Evolutionary conservation across 1,140 invertebrate genomes (phyloP).

Genomic region (Ganaspis sp.): DNA sequence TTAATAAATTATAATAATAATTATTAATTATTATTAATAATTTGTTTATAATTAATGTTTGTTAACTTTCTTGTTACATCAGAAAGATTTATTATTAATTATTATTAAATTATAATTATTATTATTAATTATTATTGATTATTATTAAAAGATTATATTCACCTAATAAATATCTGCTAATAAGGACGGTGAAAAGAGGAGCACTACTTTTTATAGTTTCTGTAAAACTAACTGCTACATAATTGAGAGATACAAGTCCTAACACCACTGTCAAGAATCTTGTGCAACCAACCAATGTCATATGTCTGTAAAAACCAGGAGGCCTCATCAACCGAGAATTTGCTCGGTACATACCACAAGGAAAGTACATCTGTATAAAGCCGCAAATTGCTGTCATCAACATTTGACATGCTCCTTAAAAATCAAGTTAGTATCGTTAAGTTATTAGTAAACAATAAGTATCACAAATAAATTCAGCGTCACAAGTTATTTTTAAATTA

Average conservation of each 20-base stretch:
- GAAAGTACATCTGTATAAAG: slow-evolving; percentile 86
- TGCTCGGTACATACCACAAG: slow-evolving; percentile 84
- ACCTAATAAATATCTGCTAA: slow-evolving; percentile 84
- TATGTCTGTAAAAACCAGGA: slow-evolving; percentile 85
- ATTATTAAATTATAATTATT: slow-evolving; percentile 10
- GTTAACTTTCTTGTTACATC: too few species aligned
- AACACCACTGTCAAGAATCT: slow-evolving; percentile 87
- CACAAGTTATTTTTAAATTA: too few species aligned
- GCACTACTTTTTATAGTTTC: slow-evolving; percentile 92
- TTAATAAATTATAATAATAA: too few species aligned
- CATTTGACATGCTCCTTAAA: slow-evolving; percentile 84
- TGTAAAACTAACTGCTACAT: slow-evolving; percentile 90
- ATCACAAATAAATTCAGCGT: too few species aligned
- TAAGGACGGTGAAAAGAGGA: slow-evolving; percentile 89
- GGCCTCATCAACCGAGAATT: slow-evolving; percentile 80
- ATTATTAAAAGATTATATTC: slow-evolving; percentile 57
- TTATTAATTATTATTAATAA: too few species aligned
- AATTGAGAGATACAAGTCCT: slow-evolving; percentile 88
- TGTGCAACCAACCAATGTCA: slow-evolving; percentile 86
- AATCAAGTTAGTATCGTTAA: slow-evolving; percentile 27
- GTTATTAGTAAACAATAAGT: neutral
- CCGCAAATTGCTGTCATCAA: slow-evolving; percentile 86
- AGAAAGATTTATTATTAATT: too few species aligned
- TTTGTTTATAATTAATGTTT: too few species aligned
- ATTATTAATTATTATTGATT: too few species aligned